These are phyloP conservation scores for Paratilapia polleni DNA, from an alignment of 2,113 vertebrate species.

Conservation along the genomic window DNA sequence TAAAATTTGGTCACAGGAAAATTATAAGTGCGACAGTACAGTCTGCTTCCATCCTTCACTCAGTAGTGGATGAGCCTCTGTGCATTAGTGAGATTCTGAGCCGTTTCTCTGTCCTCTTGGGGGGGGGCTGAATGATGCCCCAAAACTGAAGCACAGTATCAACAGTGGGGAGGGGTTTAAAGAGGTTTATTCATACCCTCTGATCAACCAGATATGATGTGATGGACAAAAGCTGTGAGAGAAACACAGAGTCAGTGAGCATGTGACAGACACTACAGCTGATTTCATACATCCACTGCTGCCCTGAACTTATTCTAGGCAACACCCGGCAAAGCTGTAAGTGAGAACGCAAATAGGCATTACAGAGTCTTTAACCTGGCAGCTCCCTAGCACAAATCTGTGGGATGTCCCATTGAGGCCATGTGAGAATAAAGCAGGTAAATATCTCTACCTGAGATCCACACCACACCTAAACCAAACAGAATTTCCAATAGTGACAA, in stretches of 20 bases:
- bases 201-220: neutral
- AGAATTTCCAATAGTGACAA: no score
- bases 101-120: no score
- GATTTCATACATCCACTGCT: no score
- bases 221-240: slow-evolving; percentile 79
- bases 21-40: no score
- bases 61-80: no score
- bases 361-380: neutral
- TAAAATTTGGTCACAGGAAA: no score
- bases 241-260: slow-evolving; percentile 73
- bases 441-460: neutral
- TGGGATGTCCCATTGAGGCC: neutral
- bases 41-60: no score
- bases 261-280: neutral
- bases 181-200: neutral
- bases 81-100: no score
- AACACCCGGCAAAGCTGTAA: neutral
- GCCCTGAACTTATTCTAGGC: neutral
- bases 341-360: neutral
- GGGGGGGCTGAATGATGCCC: neutral
- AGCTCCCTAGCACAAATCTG: neutral
- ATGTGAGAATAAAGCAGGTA: neutral
- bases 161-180: neutral
- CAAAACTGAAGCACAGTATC: neutral
- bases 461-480: neutral